Percentiles rank a stretch among this genome's conserved stretches.
These are phyloP conservation scores for Chlamydotis undulata DNA, from an alignment of 2,113 vertebrate genomes.

Conservation along the genomic window DNA sequence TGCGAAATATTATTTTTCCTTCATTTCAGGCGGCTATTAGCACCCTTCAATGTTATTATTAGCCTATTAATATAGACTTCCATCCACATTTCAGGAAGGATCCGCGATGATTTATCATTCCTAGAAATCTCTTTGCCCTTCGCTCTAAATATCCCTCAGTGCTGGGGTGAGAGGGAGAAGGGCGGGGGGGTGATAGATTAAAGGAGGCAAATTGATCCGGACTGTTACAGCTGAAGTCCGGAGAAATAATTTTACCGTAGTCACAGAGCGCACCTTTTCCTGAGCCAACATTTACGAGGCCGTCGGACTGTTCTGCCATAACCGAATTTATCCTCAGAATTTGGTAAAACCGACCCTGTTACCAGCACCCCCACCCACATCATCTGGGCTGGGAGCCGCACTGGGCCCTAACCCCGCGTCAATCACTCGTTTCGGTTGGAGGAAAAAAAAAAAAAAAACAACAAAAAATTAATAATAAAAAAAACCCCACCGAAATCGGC, in stretches of 20 bases:
- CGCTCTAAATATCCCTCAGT: background rate
- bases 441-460: background rate
- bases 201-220: conserved; percentile 7
- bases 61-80: background rate
- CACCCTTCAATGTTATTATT: background rate
- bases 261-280: background rate
- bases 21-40: background rate
- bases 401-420: background rate
- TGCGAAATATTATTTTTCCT: background rate
- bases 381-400: background rate
- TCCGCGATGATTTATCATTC: background rate
- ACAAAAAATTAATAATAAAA: background rate
- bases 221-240: conserved; percentile 15
- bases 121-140: conserved; percentile 26
- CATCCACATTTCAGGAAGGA: background rate
- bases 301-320: background rate
- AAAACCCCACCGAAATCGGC: background rate
- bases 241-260: background rate
- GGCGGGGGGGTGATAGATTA: background rate
- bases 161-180: background rate
- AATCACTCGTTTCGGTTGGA: background rate
- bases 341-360: background rate
- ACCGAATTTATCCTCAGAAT: background rate
- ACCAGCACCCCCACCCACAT: background rate
- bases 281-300: background rate